phyloP scores from a whole-genome alignment of 1,140 invertebrate genomes.

The Drosophila santomea region DNA sequence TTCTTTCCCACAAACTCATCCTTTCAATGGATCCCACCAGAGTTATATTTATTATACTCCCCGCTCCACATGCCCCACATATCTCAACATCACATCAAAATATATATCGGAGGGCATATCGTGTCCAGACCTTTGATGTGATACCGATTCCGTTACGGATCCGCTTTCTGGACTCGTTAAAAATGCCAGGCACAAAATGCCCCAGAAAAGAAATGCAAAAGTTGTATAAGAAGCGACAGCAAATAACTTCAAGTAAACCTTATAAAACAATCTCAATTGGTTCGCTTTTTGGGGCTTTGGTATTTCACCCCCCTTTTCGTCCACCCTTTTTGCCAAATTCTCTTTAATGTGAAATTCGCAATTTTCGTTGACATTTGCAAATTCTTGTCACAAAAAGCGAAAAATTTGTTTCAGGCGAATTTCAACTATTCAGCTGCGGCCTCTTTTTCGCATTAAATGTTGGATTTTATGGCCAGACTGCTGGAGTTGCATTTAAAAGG shows the following conservation, averaged over 20 bases:
- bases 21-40: background rate
- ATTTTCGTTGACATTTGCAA: slow-evolving; percentile 81
- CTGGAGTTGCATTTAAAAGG: slow-evolving; percentile 75
- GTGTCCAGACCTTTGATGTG: slow-evolving; percentile 39
- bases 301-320: slow-evolving; percentile 17
- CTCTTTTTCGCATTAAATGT: slow-evolving; percentile 52
- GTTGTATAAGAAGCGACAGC: slow-evolving; percentile 29
- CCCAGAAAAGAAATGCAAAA: slow-evolving; percentile 57
- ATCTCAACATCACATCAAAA: background rate
- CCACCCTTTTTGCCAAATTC: slow-evolving; percentile 62
- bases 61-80: slow-evolving; percentile 1
- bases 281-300: slow-evolving; percentile 48
- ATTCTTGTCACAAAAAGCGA: slow-evolving; percentile 75
- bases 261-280: slow-evolving; percentile 76
- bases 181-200: slow-evolving; percentile 49
- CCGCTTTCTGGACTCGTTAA: slow-evolving; percentile 32
- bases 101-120: slow-evolving; percentile 16
- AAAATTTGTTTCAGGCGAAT: slow-evolving; percentile 62
- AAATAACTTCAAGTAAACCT: slow-evolving; percentile 41
- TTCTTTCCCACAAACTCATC: background rate
- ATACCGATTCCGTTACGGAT: slow-evolving; percentile 44
- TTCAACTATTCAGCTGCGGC: slow-evolving; percentile 69
- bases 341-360: slow-evolving; percentile 72
- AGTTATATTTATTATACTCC: slow-evolving; percentile 1
- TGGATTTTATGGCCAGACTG: slow-evolving; percentile 37